Percentiles rank a stretch among this genome's conserved stretches.
Evolutionary conservation across 1,140 invertebrate genomes (phyloP).

Genomic region (Nixonia krombeini): DNA sequence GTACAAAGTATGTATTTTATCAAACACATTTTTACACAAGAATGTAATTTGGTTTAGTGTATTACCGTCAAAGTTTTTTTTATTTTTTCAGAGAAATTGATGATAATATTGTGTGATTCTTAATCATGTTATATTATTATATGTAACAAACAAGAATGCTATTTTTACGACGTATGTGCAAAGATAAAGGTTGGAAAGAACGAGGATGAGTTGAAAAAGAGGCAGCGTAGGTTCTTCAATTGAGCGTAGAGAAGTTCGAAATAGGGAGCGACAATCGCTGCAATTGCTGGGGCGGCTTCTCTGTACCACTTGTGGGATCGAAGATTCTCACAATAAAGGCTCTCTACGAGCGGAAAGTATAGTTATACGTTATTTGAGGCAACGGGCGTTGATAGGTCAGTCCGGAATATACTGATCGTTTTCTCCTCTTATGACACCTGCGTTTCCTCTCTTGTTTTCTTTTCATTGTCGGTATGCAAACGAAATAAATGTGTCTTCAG

Average conservation of each 20-base stretch:
- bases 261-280: constrained; percentile 15
- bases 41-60: too few relatives aligned
- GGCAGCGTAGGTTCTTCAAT: not conserved
- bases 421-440: constrained; percentile 24
- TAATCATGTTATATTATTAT: too few relatives aligned
- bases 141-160: too few relatives aligned
- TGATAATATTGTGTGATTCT: too few relatives aligned
- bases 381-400: constrained; percentile 64
- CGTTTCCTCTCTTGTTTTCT: constrained; percentile 26
- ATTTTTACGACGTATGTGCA: too few relatives aligned
- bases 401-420: constrained; percentile 64
- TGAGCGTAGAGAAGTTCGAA: constrained; percentile 31
- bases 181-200: too few relatives aligned
- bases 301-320: constrained; percentile 62
- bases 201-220: not conserved
- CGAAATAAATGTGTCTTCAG: too few relatives aligned
- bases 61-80: too few relatives aligned
- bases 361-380: constrained; percentile 64
- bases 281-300: constrained; percentile 19
- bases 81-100: too few relatives aligned
- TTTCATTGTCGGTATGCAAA: constrained; percentile 27
- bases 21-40: too few relatives aligned
- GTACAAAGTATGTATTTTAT: too few relatives aligned
- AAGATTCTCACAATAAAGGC: constrained; percentile 52
- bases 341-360: constrained; percentile 62